These are phyloP conservation scores for Octonoba sinensis DNA, from an alignment of 2,888 invertebrate species.

Conservation along the genomic window DNA sequence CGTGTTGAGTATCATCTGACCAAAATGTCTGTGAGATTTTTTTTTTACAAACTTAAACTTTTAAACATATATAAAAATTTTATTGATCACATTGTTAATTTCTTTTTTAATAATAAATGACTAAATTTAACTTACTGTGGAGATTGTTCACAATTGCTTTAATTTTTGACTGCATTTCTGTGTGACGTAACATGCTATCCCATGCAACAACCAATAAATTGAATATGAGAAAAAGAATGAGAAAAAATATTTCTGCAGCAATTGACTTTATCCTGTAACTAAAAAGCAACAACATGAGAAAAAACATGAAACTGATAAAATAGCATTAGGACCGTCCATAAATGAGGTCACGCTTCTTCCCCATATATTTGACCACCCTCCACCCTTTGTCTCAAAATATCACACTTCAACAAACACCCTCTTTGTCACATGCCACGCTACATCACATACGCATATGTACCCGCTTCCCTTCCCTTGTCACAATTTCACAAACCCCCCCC, in stretches of 20 bases:
- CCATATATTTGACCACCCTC: too few species aligned
- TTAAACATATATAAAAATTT: neutral
- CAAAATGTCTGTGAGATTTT: too few species aligned
- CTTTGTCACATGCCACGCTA: too few species aligned
- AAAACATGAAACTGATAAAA: neutral
- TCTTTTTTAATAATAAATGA: neutral
- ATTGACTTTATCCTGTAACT: conserved; percentile 73
- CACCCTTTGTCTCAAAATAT: too few species aligned
- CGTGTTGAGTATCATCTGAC: too few species aligned
- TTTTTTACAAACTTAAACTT: too few species aligned
- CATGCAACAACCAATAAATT: conserved; percentile 77
- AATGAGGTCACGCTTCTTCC: too few species aligned
- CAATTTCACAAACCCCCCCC: too few species aligned
- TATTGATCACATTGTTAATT: neutral
- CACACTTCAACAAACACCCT: too few species aligned
- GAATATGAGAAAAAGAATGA: conserved; percentile 74
- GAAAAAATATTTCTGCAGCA: conserved; percentile 75
- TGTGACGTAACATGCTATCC: conserved; percentile 78
- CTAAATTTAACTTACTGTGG: conserved; percentile 70
- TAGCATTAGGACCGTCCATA: too few species aligned
- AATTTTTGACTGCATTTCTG: conserved; percentile 75
- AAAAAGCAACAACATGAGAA: conserved; percentile 66
- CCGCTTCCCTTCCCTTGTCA: too few species aligned
- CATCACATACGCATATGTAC: too few species aligned
- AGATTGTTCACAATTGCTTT: conserved; percentile 72